Conservation (phyloP, 2,113 vertebrate species). For the Salminus brasiliensis region DNA sequence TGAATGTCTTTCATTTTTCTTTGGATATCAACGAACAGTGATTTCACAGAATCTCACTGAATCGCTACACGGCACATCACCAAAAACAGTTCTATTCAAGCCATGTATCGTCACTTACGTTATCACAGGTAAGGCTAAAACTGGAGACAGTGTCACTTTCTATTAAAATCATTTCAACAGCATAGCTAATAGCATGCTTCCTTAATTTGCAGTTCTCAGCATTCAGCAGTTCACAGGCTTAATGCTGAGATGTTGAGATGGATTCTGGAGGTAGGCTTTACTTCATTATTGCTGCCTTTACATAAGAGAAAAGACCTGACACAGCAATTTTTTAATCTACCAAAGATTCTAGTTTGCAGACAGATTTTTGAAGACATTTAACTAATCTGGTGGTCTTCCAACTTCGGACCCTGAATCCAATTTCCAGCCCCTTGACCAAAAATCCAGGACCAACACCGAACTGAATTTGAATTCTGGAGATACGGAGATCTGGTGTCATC, state of each 20-base stretch:
- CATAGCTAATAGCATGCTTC: neutral
- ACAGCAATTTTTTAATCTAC: too few relatives aligned
- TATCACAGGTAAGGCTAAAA: neutral
- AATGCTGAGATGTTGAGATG: neutral
- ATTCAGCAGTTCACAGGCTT: neutral
- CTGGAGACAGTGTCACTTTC: neutral
- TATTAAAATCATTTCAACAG: neutral
- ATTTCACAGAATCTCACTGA: too few relatives aligned
- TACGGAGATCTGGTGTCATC: neutral
- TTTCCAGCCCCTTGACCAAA: neutral
- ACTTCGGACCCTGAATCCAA: neutral
- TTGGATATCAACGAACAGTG: too few relatives aligned
- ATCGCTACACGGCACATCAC: too few relatives aligned
- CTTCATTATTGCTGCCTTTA: neutral
- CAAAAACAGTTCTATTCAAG: too few relatives aligned
- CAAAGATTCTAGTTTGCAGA: too few relatives aligned
- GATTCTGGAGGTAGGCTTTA: neutral
- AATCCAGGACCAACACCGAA: neutral
- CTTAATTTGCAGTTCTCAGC: neutral
- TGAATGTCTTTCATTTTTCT: too few relatives aligned
- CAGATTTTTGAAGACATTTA: neutral
- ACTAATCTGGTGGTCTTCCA: neutral
- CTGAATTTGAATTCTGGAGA: neutral
- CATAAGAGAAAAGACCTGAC: neutral
- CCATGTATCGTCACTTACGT: neutral